Evolutionary conservation across 2,113 vertebrate species (phyloP).

Genomic region (Clarias gariepinus): DNA sequence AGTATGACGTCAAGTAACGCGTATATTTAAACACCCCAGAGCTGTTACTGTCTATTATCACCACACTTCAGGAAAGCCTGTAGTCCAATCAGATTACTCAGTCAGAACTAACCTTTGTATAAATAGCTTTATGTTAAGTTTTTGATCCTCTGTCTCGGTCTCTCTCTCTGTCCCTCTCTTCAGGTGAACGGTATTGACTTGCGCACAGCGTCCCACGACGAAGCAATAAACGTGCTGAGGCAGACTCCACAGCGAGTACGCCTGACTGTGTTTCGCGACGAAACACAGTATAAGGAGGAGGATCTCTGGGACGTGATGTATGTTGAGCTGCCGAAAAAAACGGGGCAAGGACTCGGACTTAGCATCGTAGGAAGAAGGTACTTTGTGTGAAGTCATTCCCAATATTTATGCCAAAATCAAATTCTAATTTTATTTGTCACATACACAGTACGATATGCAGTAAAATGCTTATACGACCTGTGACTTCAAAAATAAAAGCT

Average conservation of each 20-base stretch:
- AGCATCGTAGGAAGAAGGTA: slow-evolving; percentile 95
- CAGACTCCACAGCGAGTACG: slow-evolving; percentile 90
- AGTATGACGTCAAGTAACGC: too few relatives aligned
- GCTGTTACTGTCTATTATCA: too few relatives aligned
- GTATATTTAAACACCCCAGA: too few relatives aligned
- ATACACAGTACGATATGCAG: too few relatives aligned
- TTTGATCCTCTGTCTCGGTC: not conserved
- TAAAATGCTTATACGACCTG: too few relatives aligned
- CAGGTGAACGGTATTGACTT: slow-evolving; percentile 93
- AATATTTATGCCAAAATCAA: too few relatives aligned
- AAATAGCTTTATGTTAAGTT: not conserved
- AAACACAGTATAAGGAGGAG: slow-evolving; percentile 93
- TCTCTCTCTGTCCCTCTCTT: not conserved
- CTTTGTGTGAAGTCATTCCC: not conserved
- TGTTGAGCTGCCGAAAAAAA: slow-evolving; percentile 88
- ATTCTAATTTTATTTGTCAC: too few relatives aligned
- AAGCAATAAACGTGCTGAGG: slow-evolving; percentile 93
- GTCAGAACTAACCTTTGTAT: too few relatives aligned
- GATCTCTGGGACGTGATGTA: slow-evolving; percentile 88
- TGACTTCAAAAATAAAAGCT: too few relatives aligned
- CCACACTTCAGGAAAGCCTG: too few relatives aligned
- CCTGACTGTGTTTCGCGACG: slow-evolving; percentile 88
- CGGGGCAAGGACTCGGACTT: slow-evolving; percentile 88
- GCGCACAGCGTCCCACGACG: slow-evolving; percentile 89
- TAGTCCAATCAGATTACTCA: too few relatives aligned